phyloP scores from a whole-genome alignment of 2,113 vertebrate species.

The Loxodonta africana region DNA sequence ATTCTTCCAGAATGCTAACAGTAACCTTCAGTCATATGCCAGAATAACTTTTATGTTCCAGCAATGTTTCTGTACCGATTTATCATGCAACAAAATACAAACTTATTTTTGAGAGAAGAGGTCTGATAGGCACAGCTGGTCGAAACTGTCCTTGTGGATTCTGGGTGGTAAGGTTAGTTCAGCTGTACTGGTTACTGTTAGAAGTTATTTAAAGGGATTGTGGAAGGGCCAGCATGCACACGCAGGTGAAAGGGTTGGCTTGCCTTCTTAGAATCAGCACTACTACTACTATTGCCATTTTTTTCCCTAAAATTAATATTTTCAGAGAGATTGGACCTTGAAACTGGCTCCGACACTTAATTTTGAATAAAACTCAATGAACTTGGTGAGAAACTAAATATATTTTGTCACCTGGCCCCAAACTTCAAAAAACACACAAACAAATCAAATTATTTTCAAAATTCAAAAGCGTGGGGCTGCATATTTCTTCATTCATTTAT shows the following conservation, averaged over 20 bases:
- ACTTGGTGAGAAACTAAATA: not conserved
- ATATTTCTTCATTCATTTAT: not conserved
- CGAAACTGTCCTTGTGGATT: not conserved
- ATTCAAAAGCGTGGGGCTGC: not conserved
- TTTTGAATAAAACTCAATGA: not conserved
- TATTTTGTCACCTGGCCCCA: not conserved
- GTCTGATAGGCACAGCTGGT: not conserved
- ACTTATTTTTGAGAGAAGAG: conserved; percentile 5
- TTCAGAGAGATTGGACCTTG: not conserved
- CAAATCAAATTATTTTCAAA: conserved; percentile 54
- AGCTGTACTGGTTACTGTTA: not conserved
- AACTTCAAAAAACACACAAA: not conserved
- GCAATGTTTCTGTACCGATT: conserved; percentile 62
- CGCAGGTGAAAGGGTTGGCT: not conserved
- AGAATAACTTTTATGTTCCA: conserved; percentile 72
- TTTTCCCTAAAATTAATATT: not conserved
- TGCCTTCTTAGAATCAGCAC: not conserved
- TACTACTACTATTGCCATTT: not conserved
- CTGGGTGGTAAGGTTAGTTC: not conserved
- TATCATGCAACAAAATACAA: not conserved
- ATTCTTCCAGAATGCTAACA: conserved; percentile 87
- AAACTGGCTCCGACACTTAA: not conserved
- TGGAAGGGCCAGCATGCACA: not conserved
- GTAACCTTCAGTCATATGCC: conserved; percentile 87
- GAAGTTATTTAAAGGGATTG: not conserved